Evolutionary conservation across 2,113 vertebrate species (phyloP), one percentile per base, ranked within the genome.

Genomic region (Corydoras maculifer): DNA sequence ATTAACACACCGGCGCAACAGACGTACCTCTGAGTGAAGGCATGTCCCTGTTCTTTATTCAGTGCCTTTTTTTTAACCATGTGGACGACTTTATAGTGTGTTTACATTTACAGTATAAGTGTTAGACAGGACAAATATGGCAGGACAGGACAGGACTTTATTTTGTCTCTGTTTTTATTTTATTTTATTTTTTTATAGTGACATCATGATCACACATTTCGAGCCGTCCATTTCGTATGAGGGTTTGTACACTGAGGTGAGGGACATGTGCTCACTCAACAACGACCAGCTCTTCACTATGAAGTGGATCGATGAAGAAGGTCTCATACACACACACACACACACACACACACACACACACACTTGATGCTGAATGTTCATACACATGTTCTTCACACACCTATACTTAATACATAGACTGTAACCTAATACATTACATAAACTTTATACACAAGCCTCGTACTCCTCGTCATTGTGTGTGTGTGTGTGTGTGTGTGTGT

Each of bases 251-350:
- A 91, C 9, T 83, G 94, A 99, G 79, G 95, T 99, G 76, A 89
- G 88, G 80, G 97, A 99, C 78, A 98, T 99, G 97, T 99, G 97
- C 84, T 92, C 93, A 65, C 96, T 99, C 87, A 94, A 98, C 87
- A 97, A 92, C 0, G 97, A 99, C 70, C 94, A 98, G 78, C 94
- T 95, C 68, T 99, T 99, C 84, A 99, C 97, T 80, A 99, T 99
- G 97, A 99, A 99, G 77, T 99, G 97, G 97, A 98, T 99, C 63
- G 97, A 99, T 53, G 97, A 99, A 75, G 97, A 99, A 94, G 97
- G 97, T 98, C 82, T 70, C 50, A n/a, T 8, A 10, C 5, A 8
- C n/a, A 11, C 65, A 32, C 8, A 35, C 65, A 11, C 25, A 35
- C 14, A 55, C 2, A 57, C 12, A 65, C 51, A 55, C 18, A 65